phyloP scores from a whole-genome alignment of 2,113 vertebrate genomes.

The Spea multiplicata region DNA sequence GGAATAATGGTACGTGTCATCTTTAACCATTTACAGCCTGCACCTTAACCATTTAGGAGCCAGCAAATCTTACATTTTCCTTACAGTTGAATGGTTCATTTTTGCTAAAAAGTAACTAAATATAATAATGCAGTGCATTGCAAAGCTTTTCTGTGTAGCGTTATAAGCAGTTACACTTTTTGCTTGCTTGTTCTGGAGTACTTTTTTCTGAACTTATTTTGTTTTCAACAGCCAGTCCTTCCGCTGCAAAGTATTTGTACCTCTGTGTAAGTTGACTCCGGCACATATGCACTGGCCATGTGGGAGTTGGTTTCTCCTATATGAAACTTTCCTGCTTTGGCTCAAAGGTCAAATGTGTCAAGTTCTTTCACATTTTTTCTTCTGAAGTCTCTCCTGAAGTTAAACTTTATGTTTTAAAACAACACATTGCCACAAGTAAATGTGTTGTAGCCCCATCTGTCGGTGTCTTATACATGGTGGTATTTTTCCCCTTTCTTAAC shows the following conservation, averaged over 20 bases:
- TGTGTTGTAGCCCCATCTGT: conserved; percentile 8
- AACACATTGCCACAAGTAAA: conserved; percentile 36
- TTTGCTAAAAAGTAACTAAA: no score
- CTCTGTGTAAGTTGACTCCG: conserved; percentile 43
- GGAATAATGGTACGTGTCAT: conserved; percentile 50
- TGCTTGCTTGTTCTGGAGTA: neutral
- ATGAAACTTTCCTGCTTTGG: neutral
- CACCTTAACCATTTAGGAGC: no score
- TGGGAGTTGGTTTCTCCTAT: conserved; percentile 12
- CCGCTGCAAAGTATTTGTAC: conserved; percentile 13
- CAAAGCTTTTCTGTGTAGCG: no score
- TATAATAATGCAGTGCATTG: no score
- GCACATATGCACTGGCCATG: neutral
- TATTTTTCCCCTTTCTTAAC: neutral
- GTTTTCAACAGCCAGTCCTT: conserved; percentile 23
- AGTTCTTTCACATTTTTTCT: neutral
- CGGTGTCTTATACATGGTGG: neutral
- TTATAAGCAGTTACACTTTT: neutral
- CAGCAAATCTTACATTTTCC: no score
- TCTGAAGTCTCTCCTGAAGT: neutral
- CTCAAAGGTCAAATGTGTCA: neutral
- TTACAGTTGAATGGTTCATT: no score
- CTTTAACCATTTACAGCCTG: no score
- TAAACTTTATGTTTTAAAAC: neutral
- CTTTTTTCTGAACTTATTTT: conserved; percentile 25